A percentile compares a stretch with the other conserved stretches of the same genome.
Evolutionary conservation across 2,888 invertebrate species (phyloP).

Genomic region (Spodoptera picta): DNA sequence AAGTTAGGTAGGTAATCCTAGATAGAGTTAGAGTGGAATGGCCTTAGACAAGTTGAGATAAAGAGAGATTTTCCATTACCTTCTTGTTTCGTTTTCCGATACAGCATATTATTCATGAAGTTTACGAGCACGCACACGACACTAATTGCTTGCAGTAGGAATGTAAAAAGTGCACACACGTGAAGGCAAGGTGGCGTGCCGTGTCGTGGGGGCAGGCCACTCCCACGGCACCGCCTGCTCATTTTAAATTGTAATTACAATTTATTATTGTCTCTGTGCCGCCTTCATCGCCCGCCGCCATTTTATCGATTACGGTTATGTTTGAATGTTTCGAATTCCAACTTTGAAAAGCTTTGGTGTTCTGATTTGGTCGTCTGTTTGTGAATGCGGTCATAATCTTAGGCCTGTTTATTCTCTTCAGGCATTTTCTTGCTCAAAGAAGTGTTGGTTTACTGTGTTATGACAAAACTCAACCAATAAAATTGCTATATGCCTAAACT

Average conservation of each 20-base stretch:
- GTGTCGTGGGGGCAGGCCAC: conserved; percentile 79
- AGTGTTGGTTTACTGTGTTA: too few species aligned
- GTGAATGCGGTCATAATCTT: neutral
- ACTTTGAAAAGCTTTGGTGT: conserved; percentile 31
- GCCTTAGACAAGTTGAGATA: neutral
- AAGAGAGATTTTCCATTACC: conserved; percentile 29
- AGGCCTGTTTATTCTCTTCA: too few species aligned
- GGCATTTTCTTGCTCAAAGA: too few species aligned
- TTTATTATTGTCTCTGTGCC: conserved; percentile 89
- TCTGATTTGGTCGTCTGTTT: conserved; percentile 9
- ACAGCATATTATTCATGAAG: conserved; percentile 55
- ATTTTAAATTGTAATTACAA: conserved; percentile 89
- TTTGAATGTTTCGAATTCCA: conserved; percentile 58
- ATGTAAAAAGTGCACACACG: conserved; percentile 82
- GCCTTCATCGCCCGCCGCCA: conserved; percentile 85
- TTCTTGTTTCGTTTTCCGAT: conserved; percentile 37
- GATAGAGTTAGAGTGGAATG: neutral
- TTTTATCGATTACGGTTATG: conserved; percentile 81
- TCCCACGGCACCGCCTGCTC: conserved; percentile 87
- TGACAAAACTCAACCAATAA: too few species aligned
- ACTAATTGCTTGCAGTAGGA: conserved; percentile 76
- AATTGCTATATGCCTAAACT: too few species aligned
- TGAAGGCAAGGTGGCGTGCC: conserved; percentile 75
- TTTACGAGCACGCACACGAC: conserved; percentile 62
- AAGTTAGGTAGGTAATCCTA: too few species aligned